Evolutionary conservation across 2,888 invertebrate species (phyloP).

Genomic region (Craniophora ligustri): DNA sequence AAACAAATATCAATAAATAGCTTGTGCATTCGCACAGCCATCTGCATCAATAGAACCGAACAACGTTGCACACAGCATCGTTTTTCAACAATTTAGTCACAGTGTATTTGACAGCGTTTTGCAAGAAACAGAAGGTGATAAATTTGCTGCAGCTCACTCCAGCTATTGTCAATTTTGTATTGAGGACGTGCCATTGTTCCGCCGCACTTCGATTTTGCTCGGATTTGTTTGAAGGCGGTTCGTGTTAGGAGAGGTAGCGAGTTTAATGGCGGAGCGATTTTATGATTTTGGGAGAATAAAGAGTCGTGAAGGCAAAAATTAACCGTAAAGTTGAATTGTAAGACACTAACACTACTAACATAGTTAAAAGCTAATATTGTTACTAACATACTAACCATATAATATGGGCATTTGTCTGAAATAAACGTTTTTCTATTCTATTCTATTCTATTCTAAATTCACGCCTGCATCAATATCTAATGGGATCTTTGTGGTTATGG

Average conservation of each 20-base stretch:
- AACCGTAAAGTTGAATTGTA: too few species aligned
- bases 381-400: too few species aligned
- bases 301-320: too few species aligned
- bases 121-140: conserved; percentile 84
- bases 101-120: conserved; percentile 66
- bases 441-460: too few species aligned
- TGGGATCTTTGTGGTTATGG: too few species aligned
- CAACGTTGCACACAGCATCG: conserved; percentile 39
- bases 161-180: conserved; percentile 85
- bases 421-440: too few species aligned
- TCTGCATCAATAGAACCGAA: conserved; percentile 20
- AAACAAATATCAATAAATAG: conserved; percentile 1
- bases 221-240: conserved; percentile 71
- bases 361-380: too few species aligned
- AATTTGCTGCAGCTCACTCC: conserved; percentile 78
- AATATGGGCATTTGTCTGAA: too few species aligned
- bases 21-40: background rate
- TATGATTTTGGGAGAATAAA: too few species aligned
- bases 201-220: conserved; percentile 85
- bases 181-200: conserved; percentile 83
- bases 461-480: too few species aligned
- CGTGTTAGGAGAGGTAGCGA: conserved; percentile 34
- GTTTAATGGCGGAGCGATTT: background rate
- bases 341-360: too few species aligned
- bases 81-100: conserved; percentile 80